phyloP scores from a whole-genome alignment of 2,113 vertebrate genomes.

The Onychorhynchus coronatus region DNA sequence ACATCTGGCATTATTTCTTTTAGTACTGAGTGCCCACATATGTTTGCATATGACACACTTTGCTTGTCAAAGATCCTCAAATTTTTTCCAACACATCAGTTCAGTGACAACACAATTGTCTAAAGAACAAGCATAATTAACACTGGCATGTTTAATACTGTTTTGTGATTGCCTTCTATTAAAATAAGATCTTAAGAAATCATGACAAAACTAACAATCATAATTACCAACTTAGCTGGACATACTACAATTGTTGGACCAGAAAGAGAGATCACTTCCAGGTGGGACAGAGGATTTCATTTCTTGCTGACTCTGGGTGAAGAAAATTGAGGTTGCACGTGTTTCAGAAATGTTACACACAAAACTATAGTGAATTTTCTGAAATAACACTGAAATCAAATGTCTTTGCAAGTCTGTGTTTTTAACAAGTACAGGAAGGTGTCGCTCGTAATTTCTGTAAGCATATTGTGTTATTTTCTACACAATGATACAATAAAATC shows the following conservation, averaged over 20 bases:
- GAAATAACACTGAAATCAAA: neutral
- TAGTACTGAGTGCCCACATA: neutral
- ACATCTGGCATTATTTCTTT: slow-evolving; percentile 52
- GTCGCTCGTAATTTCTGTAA: neutral
- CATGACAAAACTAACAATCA: slow-evolving; percentile 10
- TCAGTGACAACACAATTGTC: slow-evolving; percentile 33
- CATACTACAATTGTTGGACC: neutral
- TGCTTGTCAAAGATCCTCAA: slow-evolving; percentile 35
- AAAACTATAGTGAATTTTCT: neutral
- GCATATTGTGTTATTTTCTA: neutral
- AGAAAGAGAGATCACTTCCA: slow-evolving; percentile 54
- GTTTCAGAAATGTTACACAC: neutral
- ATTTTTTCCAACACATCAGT: neutral
- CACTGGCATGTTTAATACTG: neutral
- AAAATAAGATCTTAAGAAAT: slow-evolving; percentile 37
- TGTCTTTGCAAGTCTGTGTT: neutral
- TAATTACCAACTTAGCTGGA: slow-evolving; percentile 39
- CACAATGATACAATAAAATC: neutral
- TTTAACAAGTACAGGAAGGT: neutral
- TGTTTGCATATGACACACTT: neutral
- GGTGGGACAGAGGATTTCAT: slow-evolving; percentile 25
- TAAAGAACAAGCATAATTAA: slow-evolving; percentile 25
- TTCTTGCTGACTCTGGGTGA: slow-evolving; percentile 2
- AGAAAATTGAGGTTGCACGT: neutral
- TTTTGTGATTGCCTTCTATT: slow-evolving; percentile 33